Evolutionary conservation across 1,140 invertebrate species (phyloP).

Genomic region (Philopotamus ludificatus): DNA sequence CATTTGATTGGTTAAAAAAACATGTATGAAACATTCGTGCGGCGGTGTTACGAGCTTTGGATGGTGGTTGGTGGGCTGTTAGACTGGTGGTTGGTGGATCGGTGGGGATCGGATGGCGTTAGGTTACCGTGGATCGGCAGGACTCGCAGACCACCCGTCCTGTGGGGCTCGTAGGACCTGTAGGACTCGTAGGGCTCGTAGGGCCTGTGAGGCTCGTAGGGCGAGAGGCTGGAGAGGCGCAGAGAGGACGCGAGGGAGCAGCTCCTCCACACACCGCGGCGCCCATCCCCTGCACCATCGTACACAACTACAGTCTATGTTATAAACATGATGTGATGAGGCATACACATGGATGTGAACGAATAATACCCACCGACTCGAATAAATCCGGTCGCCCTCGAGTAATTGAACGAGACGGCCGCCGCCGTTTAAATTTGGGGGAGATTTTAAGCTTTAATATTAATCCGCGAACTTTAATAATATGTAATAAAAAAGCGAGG

Average conservation of each 20-base stretch:
- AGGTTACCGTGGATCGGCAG: slow-evolving; percentile 33
- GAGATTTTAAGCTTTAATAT: no score
- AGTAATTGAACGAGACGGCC: no score
- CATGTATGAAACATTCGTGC: slow-evolving; percentile 26
- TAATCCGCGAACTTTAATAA: no score
- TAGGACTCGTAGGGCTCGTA: slow-evolving; percentile 36
- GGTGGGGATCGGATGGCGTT: slow-evolving; percentile 13
- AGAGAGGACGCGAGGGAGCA: slow-evolving; percentile 25
- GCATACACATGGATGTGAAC: no score
- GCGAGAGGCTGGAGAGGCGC: slow-evolving; percentile 24
- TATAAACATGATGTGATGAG: no score
- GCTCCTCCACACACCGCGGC: slow-evolving; percentile 24
- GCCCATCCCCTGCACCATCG: slow-evolving; percentile 26
- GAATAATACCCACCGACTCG: no score
- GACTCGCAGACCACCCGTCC: slow-evolving; percentile 19
- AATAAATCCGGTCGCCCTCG: no score
- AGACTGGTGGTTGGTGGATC: slow-evolving; percentile 6
- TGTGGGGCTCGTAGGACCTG: slow-evolving; percentile 33
- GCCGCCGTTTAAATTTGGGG: no score
- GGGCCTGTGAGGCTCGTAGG: slow-evolving; percentile 29
- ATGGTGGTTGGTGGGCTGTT: slow-evolving; percentile 21
- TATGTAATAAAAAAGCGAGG: no score
- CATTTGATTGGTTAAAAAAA: not conserved
- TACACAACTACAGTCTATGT: slow-evolving; percentile 19
- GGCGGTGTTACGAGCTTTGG: slow-evolving; percentile 29